Conservation (phyloP, 2,797 vertebrate species). For the Phylloscopus collybita region DNA sequence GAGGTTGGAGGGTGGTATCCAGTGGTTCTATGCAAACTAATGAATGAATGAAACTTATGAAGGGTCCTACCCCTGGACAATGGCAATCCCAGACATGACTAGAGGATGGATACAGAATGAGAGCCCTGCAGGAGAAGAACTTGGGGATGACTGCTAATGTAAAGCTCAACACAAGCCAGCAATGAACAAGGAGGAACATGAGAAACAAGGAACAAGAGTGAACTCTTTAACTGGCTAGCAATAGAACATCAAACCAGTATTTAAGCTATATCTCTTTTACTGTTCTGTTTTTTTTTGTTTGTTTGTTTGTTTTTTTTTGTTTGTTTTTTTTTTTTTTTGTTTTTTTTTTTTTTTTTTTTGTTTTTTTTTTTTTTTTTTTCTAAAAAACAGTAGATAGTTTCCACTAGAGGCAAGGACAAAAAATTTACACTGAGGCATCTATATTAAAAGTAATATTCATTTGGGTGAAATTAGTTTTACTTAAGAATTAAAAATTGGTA, state of each 20-base stretch:
- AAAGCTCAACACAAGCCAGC: neutral
- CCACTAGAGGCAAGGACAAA: neutral
- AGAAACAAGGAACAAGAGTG: neutral
- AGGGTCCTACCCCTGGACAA: neutral
- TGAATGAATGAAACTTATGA: neutral
- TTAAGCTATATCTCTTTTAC: neutral
- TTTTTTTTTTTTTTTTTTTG: no score
- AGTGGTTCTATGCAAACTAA: neutral
- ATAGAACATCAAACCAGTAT: neutral
- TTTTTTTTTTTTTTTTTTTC: neutral
- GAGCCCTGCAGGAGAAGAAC: neutral
- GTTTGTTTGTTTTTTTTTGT: no score
- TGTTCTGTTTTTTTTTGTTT: neutral
- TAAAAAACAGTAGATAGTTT: neutral
- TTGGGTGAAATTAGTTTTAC: neutral
- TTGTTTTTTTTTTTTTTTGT: no score
- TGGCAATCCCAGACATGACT: neutral
- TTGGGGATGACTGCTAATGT: fast-evolving
- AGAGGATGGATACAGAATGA: neutral
- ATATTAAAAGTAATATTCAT: neutral
- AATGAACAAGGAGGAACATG: neutral
- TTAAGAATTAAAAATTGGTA: neutral
- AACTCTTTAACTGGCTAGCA: neutral
- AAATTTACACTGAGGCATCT: neutral
- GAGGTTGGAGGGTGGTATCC: neutral